A percentile compares a stretch with the other conserved stretches of the same genome.
These are phyloP conservation scores for Urosaurus nigricauda DNA, from an alignment of 2,797 vertebrate species.

Conservation along the genomic window DNA sequence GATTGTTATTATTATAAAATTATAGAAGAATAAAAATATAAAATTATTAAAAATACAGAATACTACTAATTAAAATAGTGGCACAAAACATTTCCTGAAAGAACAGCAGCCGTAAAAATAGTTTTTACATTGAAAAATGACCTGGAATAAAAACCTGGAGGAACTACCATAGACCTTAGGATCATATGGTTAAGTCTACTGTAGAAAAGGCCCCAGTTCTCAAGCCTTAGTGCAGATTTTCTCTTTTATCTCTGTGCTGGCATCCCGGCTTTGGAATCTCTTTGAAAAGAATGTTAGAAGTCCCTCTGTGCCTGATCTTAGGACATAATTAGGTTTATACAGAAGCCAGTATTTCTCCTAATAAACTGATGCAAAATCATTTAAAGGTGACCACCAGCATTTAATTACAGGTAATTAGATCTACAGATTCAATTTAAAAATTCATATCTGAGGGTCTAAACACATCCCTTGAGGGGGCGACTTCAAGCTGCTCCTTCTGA, in stretches of 20 bases:
- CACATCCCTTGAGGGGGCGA: too few species aligned
- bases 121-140: neutral
- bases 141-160: neutral
- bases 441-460: neutral
- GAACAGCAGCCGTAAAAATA: neutral
- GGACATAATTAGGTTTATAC: neutral
- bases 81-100: neutral
- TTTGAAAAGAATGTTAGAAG: neutral
- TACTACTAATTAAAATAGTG: neutral
- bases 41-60: neutral
- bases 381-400: neutral
- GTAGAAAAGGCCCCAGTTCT: neutral
- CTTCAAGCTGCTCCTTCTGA: too few species aligned
- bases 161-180: neutral
- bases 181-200: neutral
- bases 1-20: neutral
- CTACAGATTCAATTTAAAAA: neutral
- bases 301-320: neutral
- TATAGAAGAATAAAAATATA: neutral
- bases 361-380: neutral
- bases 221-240: too few species aligned
- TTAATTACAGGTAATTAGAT: neutral
- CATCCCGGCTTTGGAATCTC: too few species aligned
- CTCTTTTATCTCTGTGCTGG: too few species aligned
- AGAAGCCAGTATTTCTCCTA: neutral